Conservation (phyloP, 2,888 invertebrate species). For the Drosophila testacea region DNA sequence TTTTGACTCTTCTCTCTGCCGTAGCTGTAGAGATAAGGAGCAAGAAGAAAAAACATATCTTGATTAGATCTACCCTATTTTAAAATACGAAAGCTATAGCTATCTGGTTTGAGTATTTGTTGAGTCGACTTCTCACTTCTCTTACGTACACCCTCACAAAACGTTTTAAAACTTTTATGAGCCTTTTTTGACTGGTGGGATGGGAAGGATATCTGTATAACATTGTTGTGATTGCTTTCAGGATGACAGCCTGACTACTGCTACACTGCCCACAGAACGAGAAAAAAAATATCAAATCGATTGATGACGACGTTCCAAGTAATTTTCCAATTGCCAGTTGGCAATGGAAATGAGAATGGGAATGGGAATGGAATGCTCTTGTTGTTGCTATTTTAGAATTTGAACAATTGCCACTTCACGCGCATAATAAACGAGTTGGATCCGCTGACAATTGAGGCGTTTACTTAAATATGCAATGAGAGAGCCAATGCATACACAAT, state of each 20-base stretch:
- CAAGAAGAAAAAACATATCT: too few relatives aligned
- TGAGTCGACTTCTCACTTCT: slow-evolving; percentile 27
- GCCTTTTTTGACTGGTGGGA: slow-evolving; percentile 33
- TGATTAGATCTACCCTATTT: too few relatives aligned
- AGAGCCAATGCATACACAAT: slow-evolving; percentile 25
- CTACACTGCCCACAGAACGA: slow-evolving; percentile 10
- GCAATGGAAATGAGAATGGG: slow-evolving; percentile 5
- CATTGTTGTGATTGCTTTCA: slow-evolving; percentile 66
- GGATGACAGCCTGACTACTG: background rate
- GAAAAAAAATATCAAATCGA: slow-evolving; percentile 58
- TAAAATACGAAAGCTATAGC: too few relatives aligned
- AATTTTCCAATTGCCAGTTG: slow-evolving; percentile 47
- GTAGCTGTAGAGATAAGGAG: too few relatives aligned
- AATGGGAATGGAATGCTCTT: slow-evolving; percentile 3
- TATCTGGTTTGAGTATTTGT: slow-evolving; percentile 22
- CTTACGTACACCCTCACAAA: slow-evolving; percentile 13
- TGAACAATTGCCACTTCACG: slow-evolving; percentile 68
- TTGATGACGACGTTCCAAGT: slow-evolving; percentile 63
- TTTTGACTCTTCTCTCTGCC: too few relatives aligned
- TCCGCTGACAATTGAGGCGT: slow-evolving; percentile 28
- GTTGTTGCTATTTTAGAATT: slow-evolving; percentile 43
- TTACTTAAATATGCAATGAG: slow-evolving; percentile 20
- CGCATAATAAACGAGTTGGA: slow-evolving; percentile 51
- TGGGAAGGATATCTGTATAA: slow-evolving; percentile 26
- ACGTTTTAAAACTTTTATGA: slow-evolving; percentile 79